Evolutionary conservation across 2,797 vertebrate species (phyloP).

Genomic region (Enteromius radiatus): DNA sequence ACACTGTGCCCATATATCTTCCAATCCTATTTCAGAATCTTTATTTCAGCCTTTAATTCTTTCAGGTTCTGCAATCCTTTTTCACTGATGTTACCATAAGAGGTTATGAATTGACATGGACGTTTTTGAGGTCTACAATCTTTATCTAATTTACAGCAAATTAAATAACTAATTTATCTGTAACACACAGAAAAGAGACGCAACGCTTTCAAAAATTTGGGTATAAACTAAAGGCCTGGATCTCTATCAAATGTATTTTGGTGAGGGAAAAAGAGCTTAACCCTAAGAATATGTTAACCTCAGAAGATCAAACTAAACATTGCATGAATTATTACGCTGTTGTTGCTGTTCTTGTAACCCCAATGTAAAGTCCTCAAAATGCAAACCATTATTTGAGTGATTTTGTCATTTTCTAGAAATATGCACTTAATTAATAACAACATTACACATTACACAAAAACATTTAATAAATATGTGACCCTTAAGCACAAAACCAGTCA

Average conservation of each 20-base stretch:
- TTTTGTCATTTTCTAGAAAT: neutral
- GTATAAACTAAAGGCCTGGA: neutral
- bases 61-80: neutral
- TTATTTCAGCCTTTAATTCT: neutral
- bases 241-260: neutral
- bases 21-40: neutral
- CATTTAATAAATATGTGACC: neutral
- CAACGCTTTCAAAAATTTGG: neutral
- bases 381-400: neutral
- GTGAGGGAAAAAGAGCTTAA: neutral
- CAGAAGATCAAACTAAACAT: neutral
- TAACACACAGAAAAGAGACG: neutral
- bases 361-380: neutral
- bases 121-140: neutral
- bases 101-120: neutral
- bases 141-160: neutral
- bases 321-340: neutral
- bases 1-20: slow-evolving; percentile 6
- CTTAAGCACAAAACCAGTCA: too few species aligned
- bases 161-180: neutral
- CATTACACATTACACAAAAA: too few species aligned
- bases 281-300: neutral
- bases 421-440: neutral
- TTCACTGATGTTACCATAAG: neutral
- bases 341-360: neutral